Percentiles rank a stretch among this genome's conserved stretches.
Conservation (phyloP, 2,797 vertebrate genomes). For the Poeciliopsis presidionis region DNA sequence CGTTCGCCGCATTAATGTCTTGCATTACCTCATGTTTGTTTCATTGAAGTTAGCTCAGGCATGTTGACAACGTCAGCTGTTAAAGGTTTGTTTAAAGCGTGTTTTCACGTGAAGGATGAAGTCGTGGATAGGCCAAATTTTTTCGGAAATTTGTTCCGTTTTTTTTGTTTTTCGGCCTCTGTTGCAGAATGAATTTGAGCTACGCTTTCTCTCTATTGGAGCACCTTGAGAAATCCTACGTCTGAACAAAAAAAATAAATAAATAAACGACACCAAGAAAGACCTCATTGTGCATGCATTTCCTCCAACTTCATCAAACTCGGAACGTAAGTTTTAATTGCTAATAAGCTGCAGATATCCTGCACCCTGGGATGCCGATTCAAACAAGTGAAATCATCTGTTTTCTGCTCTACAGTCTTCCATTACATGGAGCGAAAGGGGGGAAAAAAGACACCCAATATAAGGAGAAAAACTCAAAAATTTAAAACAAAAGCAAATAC, state of each 20-base stretch:
- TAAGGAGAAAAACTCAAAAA: slow-evolving; percentile 6
- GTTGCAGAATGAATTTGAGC: background rate
- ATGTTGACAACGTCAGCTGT: slow-evolving; percentile 40
- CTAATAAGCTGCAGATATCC: slow-evolving; percentile 23
- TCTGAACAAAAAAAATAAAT: background rate
- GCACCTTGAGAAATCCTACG: background rate
- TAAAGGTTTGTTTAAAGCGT: slow-evolving; percentile 32
- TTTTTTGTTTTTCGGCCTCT: background rate
- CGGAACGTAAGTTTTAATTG: slow-evolving; percentile 9
- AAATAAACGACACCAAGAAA: background rate
- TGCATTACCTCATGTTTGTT: slow-evolving; percentile 59
- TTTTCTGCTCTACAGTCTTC: slow-evolving; percentile 49
- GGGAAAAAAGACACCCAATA: slow-evolving; percentile 12
- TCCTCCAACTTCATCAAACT: background rate
- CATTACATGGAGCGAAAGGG: slow-evolving; percentile 9
- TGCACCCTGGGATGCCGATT: slow-evolving; percentile 23
- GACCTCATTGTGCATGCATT: background rate
- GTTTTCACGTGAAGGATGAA: slow-evolving; percentile 35
- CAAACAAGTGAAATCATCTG: slow-evolving; percentile 47
- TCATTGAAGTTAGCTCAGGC: slow-evolving; percentile 43
- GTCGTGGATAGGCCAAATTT: slow-evolving; percentile 2
- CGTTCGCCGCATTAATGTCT: slow-evolving; percentile 57
- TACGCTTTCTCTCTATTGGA: background rate
- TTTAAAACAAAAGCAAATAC: slow-evolving; percentile 39
- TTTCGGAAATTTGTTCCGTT: slow-evolving; percentile 25